These are phyloP conservation scores for Trichonephila clavipes DNA, from an alignment of 1,140 invertebrate genomes.

Conservation along the genomic window DNA sequence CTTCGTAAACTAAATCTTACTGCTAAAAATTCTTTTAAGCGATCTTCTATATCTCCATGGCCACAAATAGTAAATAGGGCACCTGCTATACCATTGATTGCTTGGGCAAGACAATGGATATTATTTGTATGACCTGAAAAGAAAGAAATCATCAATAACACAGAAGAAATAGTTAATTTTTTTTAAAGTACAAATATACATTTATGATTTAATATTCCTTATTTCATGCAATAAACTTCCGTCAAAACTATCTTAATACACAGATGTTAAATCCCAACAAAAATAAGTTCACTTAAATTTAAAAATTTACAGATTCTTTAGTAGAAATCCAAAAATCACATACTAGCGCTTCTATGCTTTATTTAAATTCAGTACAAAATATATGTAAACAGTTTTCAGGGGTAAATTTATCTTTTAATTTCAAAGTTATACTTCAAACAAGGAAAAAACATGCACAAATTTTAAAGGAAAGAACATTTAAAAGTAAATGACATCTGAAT, in stretches of 20 bases:
- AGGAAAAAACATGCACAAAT: too few species aligned
- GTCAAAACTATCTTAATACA: neutral
- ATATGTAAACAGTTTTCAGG: neutral
- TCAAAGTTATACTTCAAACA: too few species aligned
- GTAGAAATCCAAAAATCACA: neutral
- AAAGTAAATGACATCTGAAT: too few species aligned
- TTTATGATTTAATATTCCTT: too few species aligned
- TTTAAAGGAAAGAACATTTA: too few species aligned
- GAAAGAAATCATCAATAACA: neutral
- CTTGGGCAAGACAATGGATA: slow-evolving; percentile 97
- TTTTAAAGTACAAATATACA: too few species aligned
- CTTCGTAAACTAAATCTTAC: slow-evolving; percentile 80
- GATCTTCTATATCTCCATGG: slow-evolving; percentile 96
- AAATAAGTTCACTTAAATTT: neutral
- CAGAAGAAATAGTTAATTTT: too few species aligned
- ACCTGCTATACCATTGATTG: slow-evolving; percentile 98
- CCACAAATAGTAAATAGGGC: slow-evolving; percentile 97
- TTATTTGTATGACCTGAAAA: slow-evolving; percentile 93
- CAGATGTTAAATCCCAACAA: neutral
- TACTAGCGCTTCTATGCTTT: neutral
- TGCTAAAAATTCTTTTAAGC: slow-evolving; percentile 99
- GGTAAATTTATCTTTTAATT: neutral
- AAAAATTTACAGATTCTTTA: neutral
- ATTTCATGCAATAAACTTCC: too few species aligned
- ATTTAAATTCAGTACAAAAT: neutral